Percentiles rank a stretch among this genome's conserved stretches.
These are phyloP conservation scores for Myripristis jacobus DNA, from an alignment of 2,797 vertebrate species.

Conservation along the genomic window DNA sequence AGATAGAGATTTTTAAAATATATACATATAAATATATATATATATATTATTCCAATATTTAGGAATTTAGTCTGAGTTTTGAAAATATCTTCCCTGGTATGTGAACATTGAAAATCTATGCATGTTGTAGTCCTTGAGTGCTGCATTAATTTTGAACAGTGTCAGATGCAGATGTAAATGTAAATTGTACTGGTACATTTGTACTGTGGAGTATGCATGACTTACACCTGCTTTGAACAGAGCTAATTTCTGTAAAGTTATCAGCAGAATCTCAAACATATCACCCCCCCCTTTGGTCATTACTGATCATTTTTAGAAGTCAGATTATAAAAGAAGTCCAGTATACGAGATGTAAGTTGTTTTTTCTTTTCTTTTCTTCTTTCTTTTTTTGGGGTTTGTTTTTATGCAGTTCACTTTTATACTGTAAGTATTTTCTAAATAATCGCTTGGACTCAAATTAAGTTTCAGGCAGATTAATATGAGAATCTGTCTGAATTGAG, in stretches of 20 bases:
- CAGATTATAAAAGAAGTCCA: neutral
- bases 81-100: conserved; percentile 68
- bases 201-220: conserved; percentile 76
- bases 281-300: conserved; percentile 51
- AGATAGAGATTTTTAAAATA: conserved; percentile 42
- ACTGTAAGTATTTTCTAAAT: conserved; percentile 56
- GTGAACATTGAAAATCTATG: conserved; percentile 82
- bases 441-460: conserved; percentile 18
- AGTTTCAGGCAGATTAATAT: conserved; percentile 19
- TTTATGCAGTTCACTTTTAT: conserved; percentile 54
- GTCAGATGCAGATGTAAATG: conserved; percentile 62
- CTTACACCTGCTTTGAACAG: conserved; percentile 61
- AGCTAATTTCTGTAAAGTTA: conserved; percentile 61
- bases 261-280: conserved; percentile 67
- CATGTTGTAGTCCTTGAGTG: conserved; percentile 79
- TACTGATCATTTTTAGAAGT: conserved; percentile 21
- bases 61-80: conserved; percentile 54
- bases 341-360: neutral
- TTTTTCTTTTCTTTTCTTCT: no score
- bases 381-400: no score
- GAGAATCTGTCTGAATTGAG: conserved; percentile 26
- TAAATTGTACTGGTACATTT: conserved; percentile 53
- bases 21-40: no score
- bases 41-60: conserved; percentile 29
- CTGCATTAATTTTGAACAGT: conserved; percentile 61